A percentile compares a stretch with the other conserved stretches of the same genome.
phyloP scores from a whole-genome alignment of 2,113 vertebrate genomes.

The Ploceus nigricollis region DNA sequence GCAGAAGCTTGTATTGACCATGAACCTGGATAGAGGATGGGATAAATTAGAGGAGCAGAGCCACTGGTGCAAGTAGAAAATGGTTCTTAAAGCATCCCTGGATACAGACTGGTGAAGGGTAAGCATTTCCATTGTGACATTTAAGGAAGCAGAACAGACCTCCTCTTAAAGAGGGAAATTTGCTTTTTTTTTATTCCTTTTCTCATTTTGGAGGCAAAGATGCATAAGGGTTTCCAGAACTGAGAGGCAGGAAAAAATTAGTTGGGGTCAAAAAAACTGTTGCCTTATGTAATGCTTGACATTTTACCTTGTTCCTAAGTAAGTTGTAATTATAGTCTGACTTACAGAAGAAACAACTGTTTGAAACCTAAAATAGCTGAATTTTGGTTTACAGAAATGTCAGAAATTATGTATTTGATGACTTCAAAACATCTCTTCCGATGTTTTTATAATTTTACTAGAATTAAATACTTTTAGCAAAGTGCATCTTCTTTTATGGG shows the following conservation, averaged over 20 bases:
- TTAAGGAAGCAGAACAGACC: background rate
- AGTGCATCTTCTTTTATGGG: background rate
- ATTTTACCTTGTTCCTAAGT: background rate
- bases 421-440: background rate
- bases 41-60: background rate
- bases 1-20: background rate
- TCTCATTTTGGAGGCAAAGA: background rate
- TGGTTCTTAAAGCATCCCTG: background rate
- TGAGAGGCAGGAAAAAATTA: background rate
- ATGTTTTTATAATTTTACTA: background rate
- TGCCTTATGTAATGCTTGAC: background rate
- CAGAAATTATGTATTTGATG: background rate
- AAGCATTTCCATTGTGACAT: background rate
- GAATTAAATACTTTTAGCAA: background rate
- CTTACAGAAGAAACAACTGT: background rate
- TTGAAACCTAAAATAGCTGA: background rate
- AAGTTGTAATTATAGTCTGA: background rate
- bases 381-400: background rate
- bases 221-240: background rate
- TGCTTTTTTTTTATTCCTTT: background rate
- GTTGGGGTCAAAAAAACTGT: background rate
- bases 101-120: background rate
- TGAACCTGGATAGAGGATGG: background rate
- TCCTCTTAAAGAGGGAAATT: background rate
- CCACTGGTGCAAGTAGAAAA: background rate